Evolutionary conservation across 2,113 vertebrate species (phyloP).

Genomic region (Rhinichthys klamathensis): DNA sequence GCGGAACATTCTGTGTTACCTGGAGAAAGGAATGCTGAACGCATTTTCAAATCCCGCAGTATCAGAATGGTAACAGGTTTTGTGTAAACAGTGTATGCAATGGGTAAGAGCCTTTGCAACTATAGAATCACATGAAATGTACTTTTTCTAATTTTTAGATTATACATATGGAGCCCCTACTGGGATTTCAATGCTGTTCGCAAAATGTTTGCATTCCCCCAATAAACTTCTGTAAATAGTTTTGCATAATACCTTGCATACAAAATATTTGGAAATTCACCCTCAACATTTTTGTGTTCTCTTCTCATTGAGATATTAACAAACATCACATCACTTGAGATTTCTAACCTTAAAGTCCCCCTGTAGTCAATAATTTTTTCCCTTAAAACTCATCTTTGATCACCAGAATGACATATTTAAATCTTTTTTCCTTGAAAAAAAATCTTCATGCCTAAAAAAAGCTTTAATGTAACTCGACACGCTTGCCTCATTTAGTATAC

Average conservation of each 20-base stretch:
- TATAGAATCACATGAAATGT: background rate
- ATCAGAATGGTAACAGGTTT: conserved; percentile 62
- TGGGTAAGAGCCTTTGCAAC: conserved; percentile 39
- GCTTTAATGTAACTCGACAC: no score
- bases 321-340: background rate
- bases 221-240: background rate
- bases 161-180: background rate
- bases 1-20: conserved; percentile 45
- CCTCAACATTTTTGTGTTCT: background rate
- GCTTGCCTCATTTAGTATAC: no score
- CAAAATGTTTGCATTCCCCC: background rate
- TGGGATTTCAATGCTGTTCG: background rate
- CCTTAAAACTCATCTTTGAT: no score
- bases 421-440: no score
- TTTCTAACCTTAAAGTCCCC: background rate
- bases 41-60: background rate
- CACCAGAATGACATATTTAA: no score
- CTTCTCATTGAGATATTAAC: background rate
- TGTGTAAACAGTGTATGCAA: conserved; percentile 55
- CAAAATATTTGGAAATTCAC: background rate
- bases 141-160: background rate
- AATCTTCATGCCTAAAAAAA: no score
- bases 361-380: no score
- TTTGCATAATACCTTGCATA: background rate
- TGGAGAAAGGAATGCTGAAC: conserved; percentile 53